A percentile compares a stretch with the other conserved stretches of the same genome.
phyloP scores from a whole-genome alignment of 2,888 invertebrate species.

The Apantesis nais region DNA sequence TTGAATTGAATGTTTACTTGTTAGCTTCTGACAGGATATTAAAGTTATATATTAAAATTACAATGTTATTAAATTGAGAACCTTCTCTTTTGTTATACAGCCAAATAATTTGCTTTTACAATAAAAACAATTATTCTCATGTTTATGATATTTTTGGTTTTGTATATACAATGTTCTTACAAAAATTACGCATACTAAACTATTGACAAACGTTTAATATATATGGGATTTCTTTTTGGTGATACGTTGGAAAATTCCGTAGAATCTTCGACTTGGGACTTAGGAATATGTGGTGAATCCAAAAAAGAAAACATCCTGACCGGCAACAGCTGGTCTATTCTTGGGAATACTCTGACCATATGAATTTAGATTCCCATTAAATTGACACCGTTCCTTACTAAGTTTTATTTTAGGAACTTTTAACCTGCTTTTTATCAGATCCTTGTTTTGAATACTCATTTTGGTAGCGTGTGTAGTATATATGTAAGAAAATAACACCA shows the following conservation, averaged over 20 bases:
- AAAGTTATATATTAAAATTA: conserved; percentile 35
- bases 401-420: too few species aligned
- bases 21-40: conserved; percentile 37
- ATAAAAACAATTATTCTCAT: not conserved
- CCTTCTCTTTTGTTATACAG: not conserved
- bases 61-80: conserved; percentile 10
- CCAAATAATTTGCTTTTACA: not conserved
- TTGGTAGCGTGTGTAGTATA: too few species aligned
- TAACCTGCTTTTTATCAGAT: too few species aligned
- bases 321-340: not conserved
- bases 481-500: too few species aligned
- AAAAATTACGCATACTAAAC: too few species aligned
- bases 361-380: not conserved
- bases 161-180: too few species aligned
- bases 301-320: not conserved
- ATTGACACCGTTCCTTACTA: too few species aligned
- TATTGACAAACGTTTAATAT: too few species aligned
- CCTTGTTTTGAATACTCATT: too few species aligned
- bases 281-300: not conserved
- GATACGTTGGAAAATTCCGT: not conserved
- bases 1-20: conserved; percentile 36
- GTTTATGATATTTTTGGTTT: not conserved
- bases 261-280: not conserved
- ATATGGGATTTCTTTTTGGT: not conserved
- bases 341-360: not conserved